These are phyloP conservation scores for Agrilus biguttatus DNA, from an alignment of 2,888 invertebrate genomes.

Conservation along the genomic window DNA sequence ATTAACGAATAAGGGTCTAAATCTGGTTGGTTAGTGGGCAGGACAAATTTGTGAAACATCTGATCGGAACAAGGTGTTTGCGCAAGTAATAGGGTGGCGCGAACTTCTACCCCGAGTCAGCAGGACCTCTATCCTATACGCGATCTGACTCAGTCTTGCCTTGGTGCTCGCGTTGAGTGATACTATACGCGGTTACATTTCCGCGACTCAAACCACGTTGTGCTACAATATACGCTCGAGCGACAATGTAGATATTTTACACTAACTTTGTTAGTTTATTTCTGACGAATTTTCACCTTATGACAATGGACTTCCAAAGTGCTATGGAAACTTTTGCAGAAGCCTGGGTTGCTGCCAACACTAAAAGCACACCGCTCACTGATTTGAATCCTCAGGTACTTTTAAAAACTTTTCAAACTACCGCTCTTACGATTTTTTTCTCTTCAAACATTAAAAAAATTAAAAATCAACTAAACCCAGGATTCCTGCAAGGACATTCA, in stretches of 20 bases:
- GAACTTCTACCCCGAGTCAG: slow-evolving; percentile 17
- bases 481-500: too few species aligned
- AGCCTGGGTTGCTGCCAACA: slow-evolving; percentile 90
- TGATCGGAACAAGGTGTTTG: slow-evolving; percentile 26
- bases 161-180: slow-evolving; percentile 16
- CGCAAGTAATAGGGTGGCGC: slow-evolving; percentile 27
- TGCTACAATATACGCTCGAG: slow-evolving; percentile 5
- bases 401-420: too few species aligned
- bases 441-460: too few species aligned
- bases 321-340: slow-evolving; percentile 97
- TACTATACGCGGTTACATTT: slow-evolving; percentile 15
- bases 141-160: slow-evolving; percentile 18
- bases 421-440: too few species aligned
- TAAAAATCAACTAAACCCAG: too few species aligned
- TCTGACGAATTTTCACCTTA: slow-evolving; percentile 9
- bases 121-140: slow-evolving; percentile 11
- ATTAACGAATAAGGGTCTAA: slow-evolving; percentile 19
- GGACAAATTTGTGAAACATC: slow-evolving; percentile 26
- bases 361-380: slow-evolving; percentile 46
- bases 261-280: slow-evolving; percentile 4
- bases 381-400: slow-evolving; percentile 53
- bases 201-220: slow-evolving; percentile 24
- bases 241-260: slow-evolving; percentile 13
- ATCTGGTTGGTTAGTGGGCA: slow-evolving; percentile 28
- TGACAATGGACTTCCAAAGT: slow-evolving; percentile 89